phyloP scores from a whole-genome alignment of 2,888 invertebrate genomes.

The Apocheima hispidaria region DNA sequence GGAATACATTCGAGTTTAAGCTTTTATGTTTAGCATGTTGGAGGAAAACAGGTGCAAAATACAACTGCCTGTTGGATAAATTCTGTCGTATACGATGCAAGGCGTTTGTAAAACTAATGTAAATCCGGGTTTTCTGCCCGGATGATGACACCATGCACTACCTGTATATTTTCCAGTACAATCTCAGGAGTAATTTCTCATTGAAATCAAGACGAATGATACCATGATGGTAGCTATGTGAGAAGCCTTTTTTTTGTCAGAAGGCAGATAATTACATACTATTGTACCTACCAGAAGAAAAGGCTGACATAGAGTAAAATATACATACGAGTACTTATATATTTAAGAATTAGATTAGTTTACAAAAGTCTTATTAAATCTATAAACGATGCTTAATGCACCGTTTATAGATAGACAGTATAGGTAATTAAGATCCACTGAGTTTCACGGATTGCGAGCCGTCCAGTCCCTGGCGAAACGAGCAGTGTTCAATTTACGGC shows the following conservation, averaged over 20 bases:
- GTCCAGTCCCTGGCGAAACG: conserved; percentile 3
- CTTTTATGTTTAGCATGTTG: conserved; percentile 9
- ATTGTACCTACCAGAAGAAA: no score
- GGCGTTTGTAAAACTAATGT: background rate
- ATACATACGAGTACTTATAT: no score
- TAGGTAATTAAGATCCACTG: conserved; percentile 1
- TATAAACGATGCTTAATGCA: background rate
- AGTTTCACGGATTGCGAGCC: conserved; percentile 13
- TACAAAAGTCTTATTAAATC: background rate
- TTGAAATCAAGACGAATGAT: no score
- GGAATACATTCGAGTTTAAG: conserved; percentile 17
- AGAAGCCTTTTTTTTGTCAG: background rate
- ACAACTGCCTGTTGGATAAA: background rate
- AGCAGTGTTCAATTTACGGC: conserved; percentile 16
- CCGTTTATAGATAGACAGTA: background rate
- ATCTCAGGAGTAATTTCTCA: background rate
- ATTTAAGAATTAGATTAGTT: no score
- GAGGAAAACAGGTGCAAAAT: conserved; percentile 4
- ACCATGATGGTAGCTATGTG: no score
- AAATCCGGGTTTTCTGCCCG: background rate
- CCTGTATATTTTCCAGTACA: background rate
- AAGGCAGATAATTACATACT: no score
- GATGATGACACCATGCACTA: background rate
- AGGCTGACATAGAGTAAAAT: no score
- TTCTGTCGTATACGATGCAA: background rate